Percentiles rank a stretch among this genome's conserved stretches.
Conservation (phyloP, 1,140 invertebrate genomes). For the Anoplolepis gracilipes region DNA sequence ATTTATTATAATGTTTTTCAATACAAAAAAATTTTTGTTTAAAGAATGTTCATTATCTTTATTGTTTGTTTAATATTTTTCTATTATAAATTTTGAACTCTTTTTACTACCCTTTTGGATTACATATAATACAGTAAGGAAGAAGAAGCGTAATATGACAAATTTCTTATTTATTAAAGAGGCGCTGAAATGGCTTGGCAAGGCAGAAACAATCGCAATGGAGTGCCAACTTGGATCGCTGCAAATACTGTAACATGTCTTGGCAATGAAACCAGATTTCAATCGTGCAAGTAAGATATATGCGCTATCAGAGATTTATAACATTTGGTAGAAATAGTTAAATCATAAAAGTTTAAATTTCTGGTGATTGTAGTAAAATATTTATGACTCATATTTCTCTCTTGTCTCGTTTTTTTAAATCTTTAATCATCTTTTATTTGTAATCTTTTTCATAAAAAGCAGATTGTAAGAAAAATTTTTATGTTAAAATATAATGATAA, state of each 20-base stretch:
- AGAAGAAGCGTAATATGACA: background rate
- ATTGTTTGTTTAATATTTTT: background rate
- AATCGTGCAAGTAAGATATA: slow-evolving; percentile 82
- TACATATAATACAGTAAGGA: background rate
- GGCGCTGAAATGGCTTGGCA: slow-evolving; percentile 86
- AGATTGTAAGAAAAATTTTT: background rate
- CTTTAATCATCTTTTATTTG: background rate
- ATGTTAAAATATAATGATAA: background rate
- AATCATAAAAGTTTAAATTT: background rate
- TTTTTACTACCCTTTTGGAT: background rate
- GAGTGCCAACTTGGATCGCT: slow-evolving; percentile 80
- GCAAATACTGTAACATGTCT: slow-evolving; percentile 84
- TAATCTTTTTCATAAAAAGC: background rate
- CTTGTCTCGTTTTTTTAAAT: background rate
- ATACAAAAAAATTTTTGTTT: background rate
- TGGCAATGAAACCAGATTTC: slow-evolving; percentile 85
- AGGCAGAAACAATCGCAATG: slow-evolving; percentile 79
- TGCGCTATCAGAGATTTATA: background rate
- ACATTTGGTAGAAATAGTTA: background rate
- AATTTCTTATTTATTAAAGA: slow-evolving; percentile 78
- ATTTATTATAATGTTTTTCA: background rate
- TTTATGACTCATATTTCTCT: background rate
- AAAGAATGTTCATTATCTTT: background rate
- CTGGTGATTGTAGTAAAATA: background rate
- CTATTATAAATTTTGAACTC: background rate